Evolutionary conservation across 2,888 invertebrate genomes (phyloP), one percentile per base, ranked within the genome.

Genomic region (Drosophila histrio): DNA sequence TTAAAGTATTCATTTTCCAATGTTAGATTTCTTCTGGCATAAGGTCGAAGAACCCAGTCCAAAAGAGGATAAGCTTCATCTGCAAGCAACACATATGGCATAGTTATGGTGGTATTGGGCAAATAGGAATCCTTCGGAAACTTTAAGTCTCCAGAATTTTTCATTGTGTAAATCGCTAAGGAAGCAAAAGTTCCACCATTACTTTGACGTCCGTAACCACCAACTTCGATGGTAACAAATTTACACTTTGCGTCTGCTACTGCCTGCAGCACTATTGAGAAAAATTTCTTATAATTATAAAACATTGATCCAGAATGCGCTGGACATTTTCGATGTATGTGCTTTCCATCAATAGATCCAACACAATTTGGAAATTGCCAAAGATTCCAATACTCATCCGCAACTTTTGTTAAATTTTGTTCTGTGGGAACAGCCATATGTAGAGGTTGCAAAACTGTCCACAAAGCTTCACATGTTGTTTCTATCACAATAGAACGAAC

Each of bases 221-320:
- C 26, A 26, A 28, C 43, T 44, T 44, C 43, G 4, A 44, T 44
- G 13, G 17, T 9, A 9, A 44, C 24, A 44, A 44, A 44, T 26
- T 28, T 44, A 24, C 26, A 46, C 17, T 46, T 46, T 17, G 46
- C 46, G n/a, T 46, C 46, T 17, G 30, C 46, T 1, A 28, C 28
- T 28, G 3, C 30, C 28, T 46, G 46, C 17, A 46, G 19, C 11
- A 46, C 46, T 30, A 46, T 30, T 11, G 46, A 46, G 11, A 46
- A 46, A 7, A 11, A 7, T 11, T 46, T 30, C 19, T 46, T 30
- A 46, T 30, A 30, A n/a, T 28, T 46, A 60, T 68, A 86, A 72
- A 65, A 89, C 44, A 75, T 56, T 9, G 84, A 81, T 19, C 89
- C 88, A 50, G 74, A 77, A 34, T 87, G 22, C 36, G 36, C 32